Evolutionary conservation across 2,888 invertebrate species (phyloP).

Genomic region (Catocala fraxini): DNA sequence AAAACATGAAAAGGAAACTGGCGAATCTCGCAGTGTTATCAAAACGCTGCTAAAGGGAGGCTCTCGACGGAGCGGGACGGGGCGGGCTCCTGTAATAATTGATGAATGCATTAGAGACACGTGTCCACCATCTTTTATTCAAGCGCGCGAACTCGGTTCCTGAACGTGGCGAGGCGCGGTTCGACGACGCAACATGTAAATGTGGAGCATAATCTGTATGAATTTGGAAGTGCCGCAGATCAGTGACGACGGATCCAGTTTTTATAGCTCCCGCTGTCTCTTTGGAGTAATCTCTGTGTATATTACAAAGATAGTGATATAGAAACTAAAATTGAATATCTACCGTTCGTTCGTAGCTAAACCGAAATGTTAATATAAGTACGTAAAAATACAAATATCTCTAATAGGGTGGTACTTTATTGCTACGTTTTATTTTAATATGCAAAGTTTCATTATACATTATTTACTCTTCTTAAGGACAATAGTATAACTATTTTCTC

Average conservation of each 20-base stretch:
- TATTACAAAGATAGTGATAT: too few relatives aligned
- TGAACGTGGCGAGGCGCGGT: constrained; percentile 34
- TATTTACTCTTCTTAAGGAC: too few relatives aligned
- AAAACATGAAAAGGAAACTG: constrained; percentile 50
- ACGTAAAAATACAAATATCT: too few relatives aligned
- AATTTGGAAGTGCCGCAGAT: constrained; percentile 44
- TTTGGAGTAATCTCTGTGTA: not conserved
- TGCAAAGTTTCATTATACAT: too few relatives aligned
- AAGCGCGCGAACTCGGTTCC: constrained; percentile 54
- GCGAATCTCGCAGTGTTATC: constrained; percentile 56
- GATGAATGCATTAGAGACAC: constrained; percentile 86
- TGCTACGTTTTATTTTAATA: too few relatives aligned
- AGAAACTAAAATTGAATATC: too few relatives aligned
- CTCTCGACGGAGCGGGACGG: constrained; percentile 39
- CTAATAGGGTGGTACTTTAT: too few relatives aligned
- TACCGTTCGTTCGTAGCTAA: too few relatives aligned
- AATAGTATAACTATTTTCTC: too few relatives aligned
- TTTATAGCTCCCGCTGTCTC: not conserved
- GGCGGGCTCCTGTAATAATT: constrained; percentile 72
- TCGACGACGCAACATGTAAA: constrained; percentile 40
- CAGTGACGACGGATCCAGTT: not conserved
- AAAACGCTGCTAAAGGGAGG: constrained; percentile 56
- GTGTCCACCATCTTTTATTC: constrained; percentile 82
- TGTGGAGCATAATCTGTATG: constrained; percentile 61
- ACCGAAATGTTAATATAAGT: too few relatives aligned